Evolutionary conservation across 2,797 vertebrate species (phyloP).

Genomic region (Streptopelia turtur): DNA sequence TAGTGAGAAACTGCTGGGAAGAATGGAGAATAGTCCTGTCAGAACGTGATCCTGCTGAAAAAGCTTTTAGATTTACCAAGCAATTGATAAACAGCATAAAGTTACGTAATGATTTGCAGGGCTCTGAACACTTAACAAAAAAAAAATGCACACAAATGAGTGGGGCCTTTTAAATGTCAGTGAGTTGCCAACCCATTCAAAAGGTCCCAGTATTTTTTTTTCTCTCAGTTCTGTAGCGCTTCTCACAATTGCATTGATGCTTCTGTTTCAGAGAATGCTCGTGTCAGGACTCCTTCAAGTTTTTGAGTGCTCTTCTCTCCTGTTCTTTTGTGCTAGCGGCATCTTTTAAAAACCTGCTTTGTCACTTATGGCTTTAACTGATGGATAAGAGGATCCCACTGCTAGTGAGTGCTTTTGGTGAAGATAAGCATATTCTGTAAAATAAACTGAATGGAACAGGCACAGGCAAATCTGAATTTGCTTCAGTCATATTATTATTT

Average conservation of each 20-base stretch:
- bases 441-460: background rate
- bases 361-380: background rate
- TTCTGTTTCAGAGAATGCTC: background rate
- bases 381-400: background rate
- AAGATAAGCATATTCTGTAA: background rate
- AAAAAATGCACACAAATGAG: background rate
- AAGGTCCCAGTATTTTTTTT: background rate
- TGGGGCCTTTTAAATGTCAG: background rate
- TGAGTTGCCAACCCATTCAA: background rate
- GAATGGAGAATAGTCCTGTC: background rate
- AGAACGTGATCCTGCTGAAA: background rate
- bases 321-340: background rate
- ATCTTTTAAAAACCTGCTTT: background rate
- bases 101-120: background rate
- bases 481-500: background rate
- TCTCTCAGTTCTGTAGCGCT: background rate
- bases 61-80: background rate
- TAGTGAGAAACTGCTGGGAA: background rate
- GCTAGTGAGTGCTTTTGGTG: background rate
- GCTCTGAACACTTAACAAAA: background rate
- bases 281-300: background rate
- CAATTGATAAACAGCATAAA: background rate
- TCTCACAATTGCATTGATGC: rapidly evolving
- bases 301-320: background rate
- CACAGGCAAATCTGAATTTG: background rate